A percentile compares a stretch with the other conserved stretches of the same genome.
Conservation (phyloP, 2,888 invertebrate species). For the Nymphalis c-album region DNA sequence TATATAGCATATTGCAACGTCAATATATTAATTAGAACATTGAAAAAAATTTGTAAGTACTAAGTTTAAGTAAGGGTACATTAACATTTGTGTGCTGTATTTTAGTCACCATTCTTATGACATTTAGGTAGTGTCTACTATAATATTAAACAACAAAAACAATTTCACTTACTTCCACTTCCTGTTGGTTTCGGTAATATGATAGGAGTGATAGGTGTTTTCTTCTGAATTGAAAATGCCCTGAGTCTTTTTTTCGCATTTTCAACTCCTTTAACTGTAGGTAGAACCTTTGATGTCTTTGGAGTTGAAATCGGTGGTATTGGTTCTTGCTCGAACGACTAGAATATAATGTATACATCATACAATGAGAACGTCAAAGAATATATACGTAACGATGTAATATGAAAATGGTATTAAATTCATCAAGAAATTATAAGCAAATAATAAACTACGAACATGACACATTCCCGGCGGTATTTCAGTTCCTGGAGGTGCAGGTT, state of each 20-base stretch:
- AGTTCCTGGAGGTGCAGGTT: constrained; percentile 33
- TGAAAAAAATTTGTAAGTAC: too few species aligned
- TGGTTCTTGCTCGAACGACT: constrained; percentile 16
- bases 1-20: too few species aligned
- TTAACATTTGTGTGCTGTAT: too few species aligned
- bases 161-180: constrained; percentile 54
- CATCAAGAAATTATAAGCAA: neutral
- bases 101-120: too few species aligned
- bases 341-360: constrained; percentile 8
- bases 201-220: constrained; percentile 57
- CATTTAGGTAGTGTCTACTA: neutral
- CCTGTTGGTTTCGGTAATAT: constrained; percentile 52
- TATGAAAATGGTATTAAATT: neutral
- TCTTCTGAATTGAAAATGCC: constrained; percentile 78
- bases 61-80: too few species aligned
- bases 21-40: too few species aligned
- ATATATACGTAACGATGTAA: neutral
- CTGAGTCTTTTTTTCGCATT: constrained; percentile 73
- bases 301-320: constrained; percentile 5
- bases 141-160: neutral
- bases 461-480: constrained; percentile 31
- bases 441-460: neutral
- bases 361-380: neutral
- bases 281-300: constrained; percentile 11
- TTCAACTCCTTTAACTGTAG: constrained; percentile 62